phyloP scores from a whole-genome alignment of 2,888 invertebrate genomes.

The Doris montereyensis region DNA sequence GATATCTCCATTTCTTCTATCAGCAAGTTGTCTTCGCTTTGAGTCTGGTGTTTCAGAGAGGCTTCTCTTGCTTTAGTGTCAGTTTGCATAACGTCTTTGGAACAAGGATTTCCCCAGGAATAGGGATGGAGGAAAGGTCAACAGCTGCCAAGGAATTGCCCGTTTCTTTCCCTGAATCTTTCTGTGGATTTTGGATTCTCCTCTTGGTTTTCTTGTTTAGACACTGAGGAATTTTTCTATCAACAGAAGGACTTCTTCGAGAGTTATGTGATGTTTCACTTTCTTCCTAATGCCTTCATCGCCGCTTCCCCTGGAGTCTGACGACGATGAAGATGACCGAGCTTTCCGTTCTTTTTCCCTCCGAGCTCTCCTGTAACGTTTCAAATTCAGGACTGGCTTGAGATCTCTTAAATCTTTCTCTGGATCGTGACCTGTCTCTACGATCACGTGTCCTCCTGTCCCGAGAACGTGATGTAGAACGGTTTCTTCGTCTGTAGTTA shows the following conservation, averaged over 20 bases:
- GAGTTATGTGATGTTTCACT: too few species aligned
- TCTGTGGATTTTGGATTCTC: background rate
- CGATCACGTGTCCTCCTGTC: background rate
- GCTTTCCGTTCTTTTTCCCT: background rate
- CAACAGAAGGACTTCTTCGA: too few species aligned
- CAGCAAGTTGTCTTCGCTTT: background rate
- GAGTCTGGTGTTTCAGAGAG: background rate
- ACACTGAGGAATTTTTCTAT: too few species aligned
- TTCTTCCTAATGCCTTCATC: too few species aligned
- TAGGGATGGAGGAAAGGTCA: slow-evolving; percentile 29
- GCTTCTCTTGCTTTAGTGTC: background rate
- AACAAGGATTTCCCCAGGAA: slow-evolving; percentile 33
- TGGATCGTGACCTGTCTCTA: background rate
- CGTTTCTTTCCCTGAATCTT: background rate
- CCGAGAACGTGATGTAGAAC: background rate
- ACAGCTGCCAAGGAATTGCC: too few species aligned
- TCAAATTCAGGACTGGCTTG: background rate
- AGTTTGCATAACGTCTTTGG: slow-evolving; percentile 5
- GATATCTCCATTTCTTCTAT: slow-evolving; percentile 30
- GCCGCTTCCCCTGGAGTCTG: too few species aligned
- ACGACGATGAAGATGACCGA: background rate
- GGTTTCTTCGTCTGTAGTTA: background rate
- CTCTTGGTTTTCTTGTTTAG: too few species aligned
- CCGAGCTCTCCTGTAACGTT: background rate
- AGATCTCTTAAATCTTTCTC: background rate